phyloP scores from a whole-genome alignment of 2,797 vertebrate genomes.

The Argyrosomus regius region DNA sequence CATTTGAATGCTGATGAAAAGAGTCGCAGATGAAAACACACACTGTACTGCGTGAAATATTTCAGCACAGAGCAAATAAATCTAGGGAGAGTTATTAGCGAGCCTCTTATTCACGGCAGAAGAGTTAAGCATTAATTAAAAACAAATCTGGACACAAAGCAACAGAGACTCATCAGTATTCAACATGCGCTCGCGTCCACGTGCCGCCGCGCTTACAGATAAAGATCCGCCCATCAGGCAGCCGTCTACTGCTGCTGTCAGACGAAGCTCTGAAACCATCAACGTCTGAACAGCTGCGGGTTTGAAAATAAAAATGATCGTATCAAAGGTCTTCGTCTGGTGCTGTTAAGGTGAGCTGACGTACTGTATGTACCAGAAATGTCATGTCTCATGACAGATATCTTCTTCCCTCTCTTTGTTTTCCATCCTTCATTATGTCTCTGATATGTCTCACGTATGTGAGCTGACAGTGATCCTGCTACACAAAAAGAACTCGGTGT shows the following conservation, averaged over 20 bases:
- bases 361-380: slow-evolving; percentile 15
- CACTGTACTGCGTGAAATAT: slow-evolving; percentile 13
- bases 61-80: slow-evolving; percentile 20
- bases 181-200: slow-evolving; percentile 21
- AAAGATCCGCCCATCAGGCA: slow-evolving; percentile 11
- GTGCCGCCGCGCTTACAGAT: slow-evolving; percentile 35
- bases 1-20: slow-evolving; percentile 27
- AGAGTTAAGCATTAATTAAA: slow-evolving; percentile 46
- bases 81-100: slow-evolving; percentile 19
- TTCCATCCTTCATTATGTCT: not conserved
- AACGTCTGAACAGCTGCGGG: not conserved
- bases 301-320: slow-evolving; percentile 20
- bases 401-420: not conserved
- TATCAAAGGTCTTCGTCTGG: slow-evolving; percentile 15
- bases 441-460: not conserved
- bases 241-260: slow-evolving; percentile 21
- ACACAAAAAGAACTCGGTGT: not conserved
- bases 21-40: slow-evolving; percentile 7
- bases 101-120: slow-evolving; percentile 21
- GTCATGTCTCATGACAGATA: not conserved
- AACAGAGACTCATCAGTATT: slow-evolving; percentile 42
- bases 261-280: not conserved
- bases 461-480: not conserved
- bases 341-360: slow-evolving; percentile 18
- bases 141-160: slow-evolving; percentile 41